phyloP scores from a whole-genome alignment of 1,140 invertebrate species.

The Microplitis mediator region DNA sequence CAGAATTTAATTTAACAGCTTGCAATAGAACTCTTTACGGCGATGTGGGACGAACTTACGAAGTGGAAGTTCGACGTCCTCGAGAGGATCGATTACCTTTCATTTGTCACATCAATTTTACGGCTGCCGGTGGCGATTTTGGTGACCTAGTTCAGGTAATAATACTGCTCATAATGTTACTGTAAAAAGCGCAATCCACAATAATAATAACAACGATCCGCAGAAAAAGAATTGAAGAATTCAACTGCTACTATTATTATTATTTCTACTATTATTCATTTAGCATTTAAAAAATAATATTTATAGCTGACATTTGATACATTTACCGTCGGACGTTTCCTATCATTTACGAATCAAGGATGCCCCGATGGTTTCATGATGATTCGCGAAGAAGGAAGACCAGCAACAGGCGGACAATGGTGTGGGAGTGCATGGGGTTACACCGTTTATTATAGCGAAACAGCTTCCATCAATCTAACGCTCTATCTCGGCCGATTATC shows the following conservation, averaged over 20 bases:
- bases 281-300: neutral
- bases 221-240: no score
- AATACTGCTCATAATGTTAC: no score
- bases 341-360: slow-evolving; percentile 76
- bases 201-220: no score
- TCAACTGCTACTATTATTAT: no score
- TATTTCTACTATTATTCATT: no score
- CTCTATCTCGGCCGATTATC: slow-evolving; percentile 72
- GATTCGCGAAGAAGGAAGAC: slow-evolving; percentile 74
- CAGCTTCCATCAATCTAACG: slow-evolving; percentile 76
- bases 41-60: slow-evolving; percentile 78
- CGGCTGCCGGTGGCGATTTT: slow-evolving; percentile 72
- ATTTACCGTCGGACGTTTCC: slow-evolving; percentile 76
- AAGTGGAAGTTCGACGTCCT: slow-evolving; percentile 75
- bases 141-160: slow-evolving; percentile 79
- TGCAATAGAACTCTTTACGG: slow-evolving; percentile 85
- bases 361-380: slow-evolving; percentile 83
- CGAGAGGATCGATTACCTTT: slow-evolving; percentile 77
- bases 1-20: slow-evolving; percentile 63
- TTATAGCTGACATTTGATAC: slow-evolving; percentile 75
- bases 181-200: no score
- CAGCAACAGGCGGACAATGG: slow-evolving; percentile 79
- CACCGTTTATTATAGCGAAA: slow-evolving; percentile 85
- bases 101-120: slow-evolving; percentile 80
- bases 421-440: slow-evolving; percentile 84